Evolutionary conservation across 37 sponge, comb jelly and placozoan species (phyloP).

Genomic region (Beroe forskalii): DNA sequence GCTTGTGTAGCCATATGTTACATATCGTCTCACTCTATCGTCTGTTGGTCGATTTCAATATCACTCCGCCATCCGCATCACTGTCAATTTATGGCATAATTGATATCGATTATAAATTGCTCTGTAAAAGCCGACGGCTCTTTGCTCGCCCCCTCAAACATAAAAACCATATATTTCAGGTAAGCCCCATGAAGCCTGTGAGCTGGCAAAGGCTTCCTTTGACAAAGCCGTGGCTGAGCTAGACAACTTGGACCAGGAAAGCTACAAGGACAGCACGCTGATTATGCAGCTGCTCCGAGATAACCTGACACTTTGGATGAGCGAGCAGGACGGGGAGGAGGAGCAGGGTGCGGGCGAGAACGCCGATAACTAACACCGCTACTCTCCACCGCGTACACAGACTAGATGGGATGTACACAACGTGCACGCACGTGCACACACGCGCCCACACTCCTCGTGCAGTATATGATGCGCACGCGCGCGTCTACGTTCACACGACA

Average conservation of each 20-base stretch:
- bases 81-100: too few species aligned
- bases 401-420: not conserved
- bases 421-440: conserved; percentile 15
- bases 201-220: conserved; percentile 57
- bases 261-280: conserved; percentile 65
- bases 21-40: too few species aligned
- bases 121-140: too few species aligned
- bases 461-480: not conserved
- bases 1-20: too few species aligned
- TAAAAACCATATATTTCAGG: too few species aligned
- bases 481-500: not conserved
- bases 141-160: too few species aligned
- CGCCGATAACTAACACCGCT: not conserved
- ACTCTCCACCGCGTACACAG: not conserved
- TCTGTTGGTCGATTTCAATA: too few species aligned
- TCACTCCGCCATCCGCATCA: too few species aligned
- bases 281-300: conserved; percentile 66
- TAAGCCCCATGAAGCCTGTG: conserved; percentile 35
- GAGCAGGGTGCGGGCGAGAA: not conserved
- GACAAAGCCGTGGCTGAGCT: conserved; percentile 64
- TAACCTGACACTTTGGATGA: conserved; percentile 69
- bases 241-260: conserved; percentile 55
- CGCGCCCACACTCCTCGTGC: not conserved
- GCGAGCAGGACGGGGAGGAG: conserved; percentile 50
- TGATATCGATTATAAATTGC: too few species aligned